Conservation (phyloP, 2,888 invertebrate species). For the Liodrosophila aerea region DNA sequence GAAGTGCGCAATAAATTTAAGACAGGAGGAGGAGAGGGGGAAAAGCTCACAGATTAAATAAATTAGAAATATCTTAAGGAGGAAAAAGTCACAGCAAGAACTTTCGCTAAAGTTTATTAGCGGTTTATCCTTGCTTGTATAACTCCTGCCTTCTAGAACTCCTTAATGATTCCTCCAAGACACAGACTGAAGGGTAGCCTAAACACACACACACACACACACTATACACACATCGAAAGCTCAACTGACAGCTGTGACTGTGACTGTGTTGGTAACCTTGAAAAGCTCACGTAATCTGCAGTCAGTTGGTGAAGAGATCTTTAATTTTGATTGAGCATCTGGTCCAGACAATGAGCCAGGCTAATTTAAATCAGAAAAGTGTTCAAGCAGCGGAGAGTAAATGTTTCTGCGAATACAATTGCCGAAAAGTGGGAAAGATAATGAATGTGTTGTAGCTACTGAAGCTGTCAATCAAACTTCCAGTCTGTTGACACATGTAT, state of each 20-base stretch:
- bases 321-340: slow-evolving; percentile 55
- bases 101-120: too few species aligned
- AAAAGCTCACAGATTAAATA: slow-evolving; percentile 9
- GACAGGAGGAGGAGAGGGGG: too few species aligned
- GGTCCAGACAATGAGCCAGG: slow-evolving; percentile 50
- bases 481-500: slow-evolving; percentile 16
- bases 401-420: slow-evolving; percentile 47
- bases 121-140: too few species aligned
- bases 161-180: too few species aligned
- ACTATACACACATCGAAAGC: not conserved
- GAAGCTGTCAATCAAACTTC: slow-evolving; percentile 66
- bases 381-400: slow-evolving; percentile 68
- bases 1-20: slow-evolving; percentile 31
- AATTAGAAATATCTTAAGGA: slow-evolving; percentile 1
- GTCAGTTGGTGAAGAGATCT: slow-evolving; percentile 33
- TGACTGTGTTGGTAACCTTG: slow-evolving; percentile 50
- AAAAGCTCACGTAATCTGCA: slow-evolving; percentile 16
- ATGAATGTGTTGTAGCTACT: slow-evolving; percentile 43
- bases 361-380: slow-evolving; percentile 78
- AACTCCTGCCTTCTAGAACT: too few species aligned
- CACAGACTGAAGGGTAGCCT: not conserved
- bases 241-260: not conserved
- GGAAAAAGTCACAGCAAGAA: too few species aligned
- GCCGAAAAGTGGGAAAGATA: slow-evolving; percentile 49
- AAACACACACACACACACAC: not conserved